phyloP scores from a whole-genome alignment of 1,140 invertebrate genomes.

The Dendroctonus ponderosae region DNA sequence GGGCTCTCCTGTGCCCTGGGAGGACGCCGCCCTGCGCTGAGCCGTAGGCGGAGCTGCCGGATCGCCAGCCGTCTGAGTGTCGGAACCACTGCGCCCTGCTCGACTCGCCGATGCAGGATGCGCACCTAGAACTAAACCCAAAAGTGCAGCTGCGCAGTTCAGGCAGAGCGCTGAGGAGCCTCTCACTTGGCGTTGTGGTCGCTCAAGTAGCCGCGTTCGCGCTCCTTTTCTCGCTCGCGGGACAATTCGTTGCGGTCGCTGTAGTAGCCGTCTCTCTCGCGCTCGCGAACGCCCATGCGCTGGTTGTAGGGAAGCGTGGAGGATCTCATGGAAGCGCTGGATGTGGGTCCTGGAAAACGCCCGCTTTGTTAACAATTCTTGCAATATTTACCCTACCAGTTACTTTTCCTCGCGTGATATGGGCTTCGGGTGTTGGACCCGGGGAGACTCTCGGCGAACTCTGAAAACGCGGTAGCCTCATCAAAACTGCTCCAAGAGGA shows the following conservation, averaged over 20 bases:
- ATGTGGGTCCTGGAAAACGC: slow-evolving; percentile 45
- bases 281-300: slow-evolving; percentile 60
- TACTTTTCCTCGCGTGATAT: slow-evolving; percentile 76
- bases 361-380: neutral
- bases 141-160: too few relatives aligned
- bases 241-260: slow-evolving; percentile 82
- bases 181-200: slow-evolving; percentile 77
- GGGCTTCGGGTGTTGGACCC: slow-evolving; percentile 78
- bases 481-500: neutral
- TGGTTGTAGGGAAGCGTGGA: slow-evolving; percentile 74
- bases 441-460: slow-evolving; percentile 82
- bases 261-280: slow-evolving; percentile 79
- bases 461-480: slow-evolving; percentile 49
- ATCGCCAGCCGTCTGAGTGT: slow-evolving; percentile 83
- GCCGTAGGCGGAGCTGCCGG: slow-evolving; percentile 69
- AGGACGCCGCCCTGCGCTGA: slow-evolving; percentile 53
- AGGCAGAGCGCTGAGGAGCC: too few relatives aligned
- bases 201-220: slow-evolving; percentile 79
- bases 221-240: slow-evolving; percentile 64
- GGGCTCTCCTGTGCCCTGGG: slow-evolving; percentile 66
- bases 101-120: slow-evolving; percentile 80
- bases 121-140: slow-evolving; percentile 60
- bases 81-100: slow-evolving; percentile 82
- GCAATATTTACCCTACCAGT: too few relatives aligned
- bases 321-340: slow-evolving; percentile 64